A percentile compares a stretch with the other conserved stretches of the same genome.
phyloP scores from a whole-genome alignment of 2,797 vertebrate genomes.

The Onychomys leucogaster region DNA sequence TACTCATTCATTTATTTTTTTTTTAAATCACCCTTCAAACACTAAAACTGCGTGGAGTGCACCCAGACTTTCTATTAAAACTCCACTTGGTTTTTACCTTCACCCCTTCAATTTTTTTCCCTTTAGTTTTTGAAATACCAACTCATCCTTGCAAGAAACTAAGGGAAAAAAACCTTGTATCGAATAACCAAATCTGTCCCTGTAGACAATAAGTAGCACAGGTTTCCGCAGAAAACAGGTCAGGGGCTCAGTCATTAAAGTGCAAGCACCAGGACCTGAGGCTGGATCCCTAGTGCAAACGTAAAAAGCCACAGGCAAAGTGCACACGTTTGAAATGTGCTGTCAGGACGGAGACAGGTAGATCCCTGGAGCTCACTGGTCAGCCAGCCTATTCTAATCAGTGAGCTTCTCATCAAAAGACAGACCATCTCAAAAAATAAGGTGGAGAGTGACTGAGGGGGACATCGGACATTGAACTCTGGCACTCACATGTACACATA shows the following conservation, averaged over 20 bases:
- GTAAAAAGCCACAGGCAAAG: background rate
- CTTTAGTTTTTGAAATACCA: slow-evolving; percentile 34
- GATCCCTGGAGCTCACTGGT: background rate
- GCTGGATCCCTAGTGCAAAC: background rate
- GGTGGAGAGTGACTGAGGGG: background rate
- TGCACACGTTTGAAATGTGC: background rate
- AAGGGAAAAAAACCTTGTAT: background rate
- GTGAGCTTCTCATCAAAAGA: background rate
- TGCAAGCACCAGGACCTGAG: background rate
- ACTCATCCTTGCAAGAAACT: background rate
- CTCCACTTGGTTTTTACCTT: slow-evolving; percentile 18
- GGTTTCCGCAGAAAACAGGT: background rate
- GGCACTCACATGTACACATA: background rate
- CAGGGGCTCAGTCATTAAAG: background rate
- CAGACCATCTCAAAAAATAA: background rate
- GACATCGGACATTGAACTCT: background rate
- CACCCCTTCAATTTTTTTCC: background rate
- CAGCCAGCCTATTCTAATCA: background rate
- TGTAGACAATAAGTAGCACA: background rate
- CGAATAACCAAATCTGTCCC: background rate
- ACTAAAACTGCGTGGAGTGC: background rate
- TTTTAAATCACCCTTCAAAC: background rate
- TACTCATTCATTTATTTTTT: background rate
- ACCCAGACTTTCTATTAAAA: slow-evolving; percentile 25
- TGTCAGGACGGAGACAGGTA: background rate